Evolutionary conservation across 1,140 invertebrate genomes (phyloP).

Genomic region (Apis dorsata): DNA sequence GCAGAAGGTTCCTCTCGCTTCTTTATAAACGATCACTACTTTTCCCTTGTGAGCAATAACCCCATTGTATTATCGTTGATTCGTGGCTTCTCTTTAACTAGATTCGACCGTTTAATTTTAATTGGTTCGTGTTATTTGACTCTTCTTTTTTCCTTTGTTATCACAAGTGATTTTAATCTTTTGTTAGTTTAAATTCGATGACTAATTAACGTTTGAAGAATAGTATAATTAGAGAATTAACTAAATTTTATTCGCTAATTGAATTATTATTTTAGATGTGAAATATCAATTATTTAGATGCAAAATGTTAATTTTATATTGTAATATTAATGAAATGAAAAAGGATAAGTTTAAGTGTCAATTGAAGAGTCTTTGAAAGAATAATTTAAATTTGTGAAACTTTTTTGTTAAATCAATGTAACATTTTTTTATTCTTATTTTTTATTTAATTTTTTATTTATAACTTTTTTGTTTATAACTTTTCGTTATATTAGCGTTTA

Average conservation of each 20-base stretch:
- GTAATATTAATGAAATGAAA: too few species aligned
- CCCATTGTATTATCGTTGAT: constrained; percentile 30
- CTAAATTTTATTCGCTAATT: neutral
- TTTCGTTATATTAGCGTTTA: too few species aligned
- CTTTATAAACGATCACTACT: neutral
- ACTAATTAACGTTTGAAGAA: neutral
- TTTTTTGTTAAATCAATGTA: too few species aligned
- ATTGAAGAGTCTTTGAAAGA: too few species aligned
- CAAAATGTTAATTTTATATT: too few species aligned
- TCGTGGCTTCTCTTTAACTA: constrained; percentile 22
- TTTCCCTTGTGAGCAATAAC: constrained; percentile 11
- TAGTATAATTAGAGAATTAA: neutral
- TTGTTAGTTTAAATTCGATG: neutral
- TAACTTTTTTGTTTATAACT: too few species aligned
- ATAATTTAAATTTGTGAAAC: too few species aligned
- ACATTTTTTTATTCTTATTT: too few species aligned
- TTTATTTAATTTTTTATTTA: too few species aligned
- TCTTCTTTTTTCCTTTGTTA: neutral
- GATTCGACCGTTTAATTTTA: constrained; percentile 25
- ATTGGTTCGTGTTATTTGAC: neutral
- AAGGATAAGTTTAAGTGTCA: too few species aligned
- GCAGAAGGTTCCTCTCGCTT: neutral
- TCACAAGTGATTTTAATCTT: constrained; percentile 21
- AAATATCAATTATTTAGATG: too few species aligned
- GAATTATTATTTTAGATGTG: neutral